A percentile compares a stretch with the other conserved stretches of the same genome.
Evolutionary conservation across 2,888 invertebrate genomes (phyloP).

Genomic region (Diarsia brunnea): DNA sequence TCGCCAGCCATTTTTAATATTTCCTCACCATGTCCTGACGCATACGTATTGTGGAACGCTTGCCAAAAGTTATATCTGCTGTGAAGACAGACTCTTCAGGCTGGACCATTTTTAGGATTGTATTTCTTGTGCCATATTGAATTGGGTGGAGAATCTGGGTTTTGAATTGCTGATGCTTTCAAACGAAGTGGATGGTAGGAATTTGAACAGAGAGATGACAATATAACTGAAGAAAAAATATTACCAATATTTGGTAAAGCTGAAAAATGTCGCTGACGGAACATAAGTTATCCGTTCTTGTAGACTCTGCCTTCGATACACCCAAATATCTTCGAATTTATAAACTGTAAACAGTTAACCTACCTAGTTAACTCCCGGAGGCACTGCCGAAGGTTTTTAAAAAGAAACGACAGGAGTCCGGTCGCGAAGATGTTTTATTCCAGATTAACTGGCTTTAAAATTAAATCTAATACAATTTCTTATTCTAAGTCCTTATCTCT

Average conservation of each 20-base stretch:
- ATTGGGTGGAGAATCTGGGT: not conserved
- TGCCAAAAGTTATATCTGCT: conserved; percentile 63
- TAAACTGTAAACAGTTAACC: not conserved
- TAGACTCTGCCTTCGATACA: not conserved
- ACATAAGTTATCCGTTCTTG: not conserved
- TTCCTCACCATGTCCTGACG: conserved; percentile 69
- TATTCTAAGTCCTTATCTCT: no score
- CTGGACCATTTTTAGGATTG: conserved; percentile 40
- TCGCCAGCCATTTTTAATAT: conserved; percentile 77
- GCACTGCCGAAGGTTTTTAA: no score
- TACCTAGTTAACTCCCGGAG: no score
- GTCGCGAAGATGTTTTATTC: no score
- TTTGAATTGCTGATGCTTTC: conserved; percentile 21
- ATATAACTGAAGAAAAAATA: not conserved
- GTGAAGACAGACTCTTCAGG: conserved; percentile 48
- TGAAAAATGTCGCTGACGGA: no score
- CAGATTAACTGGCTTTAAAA: no score
- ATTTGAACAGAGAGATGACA: no score
- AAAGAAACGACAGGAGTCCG: no score
- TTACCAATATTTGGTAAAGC: no score
- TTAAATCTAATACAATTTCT: no score
- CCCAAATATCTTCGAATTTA: not conserved
- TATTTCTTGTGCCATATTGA: conserved; percentile 39
- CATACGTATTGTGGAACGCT: conserved; percentile 62
- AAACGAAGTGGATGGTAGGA: not conserved